Evolutionary conservation across 2,113 vertebrate species (phyloP).

Genomic region (Cettia cetti): DNA sequence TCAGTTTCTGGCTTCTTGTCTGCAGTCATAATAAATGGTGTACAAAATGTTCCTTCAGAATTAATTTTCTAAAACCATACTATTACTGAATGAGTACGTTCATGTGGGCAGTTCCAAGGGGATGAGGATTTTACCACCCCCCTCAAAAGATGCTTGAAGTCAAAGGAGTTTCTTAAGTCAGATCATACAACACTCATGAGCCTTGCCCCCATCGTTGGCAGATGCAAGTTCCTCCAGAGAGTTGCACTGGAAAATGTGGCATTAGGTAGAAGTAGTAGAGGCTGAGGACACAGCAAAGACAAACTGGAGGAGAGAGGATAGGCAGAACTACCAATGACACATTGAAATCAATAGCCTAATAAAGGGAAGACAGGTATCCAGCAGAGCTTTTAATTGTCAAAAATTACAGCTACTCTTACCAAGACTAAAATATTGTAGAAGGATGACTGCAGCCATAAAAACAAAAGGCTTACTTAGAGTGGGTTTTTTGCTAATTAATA

Average conservation of each 20-base stretch:
- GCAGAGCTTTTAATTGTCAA: background rate
- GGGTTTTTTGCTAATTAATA: background rate
- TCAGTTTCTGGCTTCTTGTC: background rate
- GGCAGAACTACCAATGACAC: background rate
- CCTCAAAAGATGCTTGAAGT: background rate
- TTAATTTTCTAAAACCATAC: background rate
- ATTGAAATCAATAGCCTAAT: background rate
- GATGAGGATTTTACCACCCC: background rate
- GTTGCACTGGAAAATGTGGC: background rate
- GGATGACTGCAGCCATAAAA: background rate
- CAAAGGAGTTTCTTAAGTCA: background rate
- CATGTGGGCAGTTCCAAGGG: background rate
- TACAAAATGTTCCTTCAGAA: background rate
- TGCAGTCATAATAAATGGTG: background rate
- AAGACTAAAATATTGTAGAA: background rate
- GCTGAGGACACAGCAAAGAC: background rate
- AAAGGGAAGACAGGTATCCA: background rate
- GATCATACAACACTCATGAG: background rate
- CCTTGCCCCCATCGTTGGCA: background rate
- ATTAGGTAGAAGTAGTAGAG: background rate
- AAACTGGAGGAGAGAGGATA: background rate
- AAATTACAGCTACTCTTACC: background rate
- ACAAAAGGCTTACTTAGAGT: background rate
- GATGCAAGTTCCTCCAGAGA: background rate
- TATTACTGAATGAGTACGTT: background rate